These are phyloP conservation scores for Linnaemya vulpina DNA, from an alignment of 2,888 invertebrate genomes.

Conservation along the genomic window DNA sequence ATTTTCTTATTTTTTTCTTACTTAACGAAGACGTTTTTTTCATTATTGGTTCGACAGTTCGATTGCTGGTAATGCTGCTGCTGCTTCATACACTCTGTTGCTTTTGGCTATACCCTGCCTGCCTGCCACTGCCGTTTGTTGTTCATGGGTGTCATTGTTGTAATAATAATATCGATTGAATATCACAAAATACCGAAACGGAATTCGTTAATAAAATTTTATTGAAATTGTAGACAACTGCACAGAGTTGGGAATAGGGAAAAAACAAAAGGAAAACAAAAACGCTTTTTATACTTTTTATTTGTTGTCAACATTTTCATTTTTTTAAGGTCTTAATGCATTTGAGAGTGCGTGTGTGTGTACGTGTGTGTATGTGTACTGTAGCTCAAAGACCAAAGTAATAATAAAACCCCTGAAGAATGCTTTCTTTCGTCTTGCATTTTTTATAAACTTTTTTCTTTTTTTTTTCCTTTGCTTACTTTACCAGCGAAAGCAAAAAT, in stretches of 20 bases:
- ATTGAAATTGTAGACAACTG: constrained; percentile 78
- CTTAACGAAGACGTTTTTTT: constrained; percentile 63
- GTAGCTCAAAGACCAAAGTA: constrained; percentile 48
- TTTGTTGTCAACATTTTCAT: constrained; percentile 48
- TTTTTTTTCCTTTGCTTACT: background rate
- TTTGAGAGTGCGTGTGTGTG: constrained; percentile 22
- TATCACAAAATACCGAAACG: constrained; percentile 74
- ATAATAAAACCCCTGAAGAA: constrained; percentile 54
- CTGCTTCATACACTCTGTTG: constrained; percentile 43
- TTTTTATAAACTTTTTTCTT: constrained; percentile 3
- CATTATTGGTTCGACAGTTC: constrained; percentile 62
- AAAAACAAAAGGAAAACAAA: constrained; percentile 39
- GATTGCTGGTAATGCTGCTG: constrained; percentile 23
- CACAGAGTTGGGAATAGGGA: constrained; percentile 26
- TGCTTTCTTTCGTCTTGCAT: constrained; percentile 45
- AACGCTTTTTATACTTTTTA: constrained; percentile 52
- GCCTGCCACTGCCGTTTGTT: constrained; percentile 28
- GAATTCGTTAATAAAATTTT: constrained; percentile 79
- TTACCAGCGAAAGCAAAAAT: constrained; percentile 51
- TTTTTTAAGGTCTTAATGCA: constrained; percentile 43
- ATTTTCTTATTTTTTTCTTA: constrained; percentile 8
- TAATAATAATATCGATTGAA: constrained; percentile 72
- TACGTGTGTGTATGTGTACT: constrained; percentile 1
- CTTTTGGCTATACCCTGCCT: constrained; percentile 20
- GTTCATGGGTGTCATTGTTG: constrained; percentile 68